Percentiles rank a stretch among this genome's conserved stretches.
These are phyloP conservation scores for Sebastiscus albofasciatus DNA, from an alignment of 2,797 vertebrate genomes.

Conservation along the genomic window DNA sequence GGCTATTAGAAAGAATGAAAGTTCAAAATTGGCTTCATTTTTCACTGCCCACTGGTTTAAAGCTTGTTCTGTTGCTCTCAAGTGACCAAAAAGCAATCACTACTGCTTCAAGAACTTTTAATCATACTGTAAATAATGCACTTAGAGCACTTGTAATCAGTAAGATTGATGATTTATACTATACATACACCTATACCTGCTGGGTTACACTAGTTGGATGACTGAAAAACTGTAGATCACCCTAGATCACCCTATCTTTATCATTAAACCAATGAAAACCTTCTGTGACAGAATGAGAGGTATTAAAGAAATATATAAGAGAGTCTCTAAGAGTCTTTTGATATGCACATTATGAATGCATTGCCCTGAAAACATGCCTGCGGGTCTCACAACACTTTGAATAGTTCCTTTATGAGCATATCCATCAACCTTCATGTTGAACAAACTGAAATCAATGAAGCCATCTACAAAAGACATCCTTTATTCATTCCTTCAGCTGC, in stretches of 20 bases:
- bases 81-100: background rate
- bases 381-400: background rate
- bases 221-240: background rate
- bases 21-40: no score
- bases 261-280: background rate
- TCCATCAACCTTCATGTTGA: background rate
- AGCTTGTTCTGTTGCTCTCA: background rate
- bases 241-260: background rate
- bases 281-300: background rate
- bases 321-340: background rate
- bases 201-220: background rate
- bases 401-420: background rate
- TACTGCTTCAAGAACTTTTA: background rate
- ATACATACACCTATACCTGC: background rate
- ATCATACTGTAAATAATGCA: background rate
- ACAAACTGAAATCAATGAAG: background rate
- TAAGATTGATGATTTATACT: background rate
- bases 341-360: background rate
- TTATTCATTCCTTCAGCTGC: background rate
- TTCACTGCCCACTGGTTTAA: background rate
- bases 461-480: background rate
- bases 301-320: background rate
- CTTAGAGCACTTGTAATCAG: background rate
- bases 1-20: no score
- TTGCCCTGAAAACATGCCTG: background rate